These are phyloP conservation scores for Meloidogyne hapla DNA, from an alignment of 1,140 invertebrate species.

Conservation along the genomic window DNA sequence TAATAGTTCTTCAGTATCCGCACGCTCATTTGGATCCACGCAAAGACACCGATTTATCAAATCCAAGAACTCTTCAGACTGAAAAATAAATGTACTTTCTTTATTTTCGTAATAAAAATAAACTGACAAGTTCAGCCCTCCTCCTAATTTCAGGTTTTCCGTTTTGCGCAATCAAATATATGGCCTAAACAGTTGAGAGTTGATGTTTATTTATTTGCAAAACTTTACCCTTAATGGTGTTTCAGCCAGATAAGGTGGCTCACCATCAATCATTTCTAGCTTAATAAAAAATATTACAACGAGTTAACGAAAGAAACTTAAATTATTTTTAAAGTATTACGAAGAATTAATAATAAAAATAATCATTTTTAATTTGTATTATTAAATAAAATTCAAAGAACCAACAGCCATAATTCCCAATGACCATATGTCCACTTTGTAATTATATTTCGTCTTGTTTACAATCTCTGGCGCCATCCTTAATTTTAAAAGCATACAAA, in stretches of 20 bases:
- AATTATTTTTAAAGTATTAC: no score
- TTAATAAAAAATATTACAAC: constrained; percentile 36
- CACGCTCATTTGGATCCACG: constrained; percentile 53
- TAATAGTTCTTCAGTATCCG: constrained; percentile 57
- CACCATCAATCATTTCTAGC: constrained; percentile 64
- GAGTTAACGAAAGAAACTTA: neutral
- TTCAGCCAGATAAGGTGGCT: constrained; percentile 62
- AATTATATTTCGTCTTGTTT: constrained; percentile 61
- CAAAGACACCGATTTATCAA: constrained; percentile 59
- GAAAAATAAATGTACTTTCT: constrained; percentile 1
- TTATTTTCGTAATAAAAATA: neutral
- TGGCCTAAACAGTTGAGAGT: constrained; percentile 47
- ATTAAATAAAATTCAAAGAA: no score
- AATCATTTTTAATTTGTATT: no score
- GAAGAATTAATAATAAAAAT: no score
- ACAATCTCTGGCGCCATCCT: constrained; percentile 84
- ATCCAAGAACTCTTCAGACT: constrained; percentile 54
- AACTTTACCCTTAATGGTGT: constrained; percentile 58
- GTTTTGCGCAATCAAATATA: constrained; percentile 63
- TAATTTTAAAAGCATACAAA: no score
- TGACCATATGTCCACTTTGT: constrained; percentile 63
- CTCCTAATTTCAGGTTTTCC: constrained; percentile 63
- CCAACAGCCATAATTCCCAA: constrained; percentile 60
- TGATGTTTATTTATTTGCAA: neutral
- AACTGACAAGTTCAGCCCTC: constrained; percentile 44